These are phyloP conservation scores for Philereme vetulata DNA, from an alignment of 2,888 invertebrate species.

Conservation along the genomic window DNA sequence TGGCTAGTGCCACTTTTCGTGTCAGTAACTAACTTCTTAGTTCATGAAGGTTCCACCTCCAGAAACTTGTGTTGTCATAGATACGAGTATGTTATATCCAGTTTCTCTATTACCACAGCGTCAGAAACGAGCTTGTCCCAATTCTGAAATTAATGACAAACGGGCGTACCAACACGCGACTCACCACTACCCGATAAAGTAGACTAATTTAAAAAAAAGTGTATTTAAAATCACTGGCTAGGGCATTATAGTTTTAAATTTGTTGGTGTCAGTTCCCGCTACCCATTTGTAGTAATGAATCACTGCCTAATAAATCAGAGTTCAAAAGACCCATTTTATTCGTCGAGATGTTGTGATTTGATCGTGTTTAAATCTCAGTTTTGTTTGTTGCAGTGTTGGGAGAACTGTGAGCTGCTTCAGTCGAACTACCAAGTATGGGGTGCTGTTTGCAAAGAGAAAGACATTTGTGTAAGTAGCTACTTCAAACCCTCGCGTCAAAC, in stretches of 20 bases:
- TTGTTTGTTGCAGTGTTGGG: slow-evolving; percentile 88
- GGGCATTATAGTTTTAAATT: slow-evolving; percentile 53
- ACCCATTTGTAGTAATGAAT: slow-evolving; percentile 56
- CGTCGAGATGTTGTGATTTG: slow-evolving; percentile 51
- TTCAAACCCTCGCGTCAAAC: not conserved
- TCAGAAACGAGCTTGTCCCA: slow-evolving; percentile 48
- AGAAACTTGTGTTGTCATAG: not conserved
- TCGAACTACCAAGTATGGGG: slow-evolving; percentile 89
- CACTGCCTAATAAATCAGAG: slow-evolving; percentile 53
- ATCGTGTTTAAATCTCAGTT: slow-evolving; percentile 42
- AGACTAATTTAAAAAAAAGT: slow-evolving; percentile 58
- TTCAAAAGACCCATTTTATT: slow-evolving; percentile 56
- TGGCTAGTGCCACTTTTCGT: too few relatives aligned
- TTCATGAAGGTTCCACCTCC: too few relatives aligned
- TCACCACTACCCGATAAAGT: slow-evolving; percentile 50
- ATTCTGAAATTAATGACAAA: slow-evolving; percentile 58
- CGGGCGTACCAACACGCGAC: slow-evolving; percentile 52
- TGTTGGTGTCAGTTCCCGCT: slow-evolving; percentile 55
- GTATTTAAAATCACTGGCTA: slow-evolving; percentile 46
- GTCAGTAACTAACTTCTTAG: too few relatives aligned
- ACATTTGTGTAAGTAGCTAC: slow-evolving; percentile 87
- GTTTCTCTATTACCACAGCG: slow-evolving; percentile 31
- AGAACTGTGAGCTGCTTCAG: slow-evolving; percentile 89
- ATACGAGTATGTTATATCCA: slow-evolving; percentile 24
- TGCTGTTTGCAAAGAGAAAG: slow-evolving; percentile 87